phyloP scores from a whole-genome alignment of 2,797 vertebrate species.

The Sardinella longiceps region DNA sequence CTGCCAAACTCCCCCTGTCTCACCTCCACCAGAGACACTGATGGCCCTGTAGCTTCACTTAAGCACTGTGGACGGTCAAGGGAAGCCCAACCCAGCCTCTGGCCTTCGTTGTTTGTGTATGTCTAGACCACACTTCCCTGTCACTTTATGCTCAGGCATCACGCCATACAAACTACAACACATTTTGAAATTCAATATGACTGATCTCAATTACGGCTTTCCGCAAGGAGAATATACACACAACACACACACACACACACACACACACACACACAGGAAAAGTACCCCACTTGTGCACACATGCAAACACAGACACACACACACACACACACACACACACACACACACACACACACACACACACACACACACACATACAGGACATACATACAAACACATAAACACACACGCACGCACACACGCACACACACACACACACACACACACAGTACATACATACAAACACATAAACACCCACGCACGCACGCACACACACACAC shows the following conservation, averaged over 20 bases:
- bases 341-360: not conserved
- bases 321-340: not conserved
- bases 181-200: not conserved
- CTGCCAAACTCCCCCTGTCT: not conserved
- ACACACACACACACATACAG: not conserved
- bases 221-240: not conserved
- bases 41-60: not conserved
- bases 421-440: not conserved
- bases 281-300: not conserved
- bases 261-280: not conserved
- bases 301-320: not conserved
- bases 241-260: not conserved
- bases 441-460: not conserved
- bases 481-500: slow-evolving; percentile 16
- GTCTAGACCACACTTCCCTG: not conserved
- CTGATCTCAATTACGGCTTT: too few relatives aligned
- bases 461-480: slow-evolving; percentile 10
- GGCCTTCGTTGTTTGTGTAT: not conserved
- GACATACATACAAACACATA: not conserved
- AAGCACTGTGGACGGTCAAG: not conserved
- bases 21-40: not conserved
- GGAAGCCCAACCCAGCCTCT: not conserved
- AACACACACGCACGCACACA: not conserved
- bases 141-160: too few relatives aligned
- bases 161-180: not conserved